Evolutionary conservation across 2,797 vertebrate species (phyloP).

Genomic region (Poeciliopsis presidionis): DNA sequence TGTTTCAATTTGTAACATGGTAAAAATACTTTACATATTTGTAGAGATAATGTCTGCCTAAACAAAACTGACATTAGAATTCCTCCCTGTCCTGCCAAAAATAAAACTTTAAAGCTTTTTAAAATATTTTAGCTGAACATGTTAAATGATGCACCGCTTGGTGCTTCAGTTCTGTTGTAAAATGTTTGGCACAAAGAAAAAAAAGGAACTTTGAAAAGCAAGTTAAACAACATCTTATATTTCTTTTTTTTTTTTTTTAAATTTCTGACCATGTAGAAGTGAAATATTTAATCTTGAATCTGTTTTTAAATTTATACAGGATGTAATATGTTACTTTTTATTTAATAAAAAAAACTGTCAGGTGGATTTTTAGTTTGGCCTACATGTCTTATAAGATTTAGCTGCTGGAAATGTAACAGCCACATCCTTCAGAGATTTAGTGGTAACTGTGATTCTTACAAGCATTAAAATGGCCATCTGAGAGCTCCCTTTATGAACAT

Average conservation of each 20-base stretch:
- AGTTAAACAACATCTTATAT: neutral
- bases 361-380: neutral
- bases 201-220: neutral
- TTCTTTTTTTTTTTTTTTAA: neutral
- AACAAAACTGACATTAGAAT: neutral
- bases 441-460: constrained; percentile 38
- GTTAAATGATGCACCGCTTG: neutral
- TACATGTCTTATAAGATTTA: constrained; percentile 25
- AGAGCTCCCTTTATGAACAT: constrained; percentile 48
- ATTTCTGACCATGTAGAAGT: neutral
- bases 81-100: neutral
- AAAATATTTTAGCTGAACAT: neutral
- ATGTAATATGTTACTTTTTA: neutral
- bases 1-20: neutral
- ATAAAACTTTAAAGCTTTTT: neutral
- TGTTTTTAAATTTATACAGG: neutral
- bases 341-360: neutral
- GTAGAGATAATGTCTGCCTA: neutral
- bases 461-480: constrained; percentile 47
- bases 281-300: neutral
- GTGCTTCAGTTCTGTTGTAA: neutral
- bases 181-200: neutral
- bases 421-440: constrained; percentile 26
- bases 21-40: neutral
- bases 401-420: constrained; percentile 14